Conservation (phyloP, 2,797 vertebrate genomes). For the Neosilurus mollespiculum region DNA sequence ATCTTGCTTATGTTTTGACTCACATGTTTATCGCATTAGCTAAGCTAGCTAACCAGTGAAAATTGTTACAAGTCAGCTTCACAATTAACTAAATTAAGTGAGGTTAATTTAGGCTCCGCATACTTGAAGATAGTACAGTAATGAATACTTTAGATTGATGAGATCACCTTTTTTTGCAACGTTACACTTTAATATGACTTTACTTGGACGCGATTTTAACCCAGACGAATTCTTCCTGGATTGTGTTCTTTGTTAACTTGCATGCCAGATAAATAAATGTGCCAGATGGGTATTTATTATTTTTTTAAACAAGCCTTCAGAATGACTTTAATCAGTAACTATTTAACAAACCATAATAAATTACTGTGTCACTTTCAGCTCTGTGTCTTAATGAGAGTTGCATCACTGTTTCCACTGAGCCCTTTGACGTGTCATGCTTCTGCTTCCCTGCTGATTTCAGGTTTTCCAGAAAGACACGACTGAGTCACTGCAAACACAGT, state of each 20-base stretch:
- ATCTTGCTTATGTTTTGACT: too few species aligned
- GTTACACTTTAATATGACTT: too few species aligned
- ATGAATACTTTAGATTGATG: too few species aligned
- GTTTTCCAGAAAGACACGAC: constrained; percentile 94
- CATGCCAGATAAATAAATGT: constrained; percentile 5
- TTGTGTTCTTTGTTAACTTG: constrained; percentile 4
- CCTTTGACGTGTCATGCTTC: not conserved
- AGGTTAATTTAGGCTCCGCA: too few species aligned
- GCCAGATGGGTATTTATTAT: constrained; percentile 9
- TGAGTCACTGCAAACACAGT: constrained; percentile 86
- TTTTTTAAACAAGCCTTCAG: constrained; percentile 11
- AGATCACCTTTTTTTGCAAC: too few species aligned
- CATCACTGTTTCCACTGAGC: constrained; percentile 21
- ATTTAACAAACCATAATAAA: constrained; percentile 31
- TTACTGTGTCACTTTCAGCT: constrained; percentile 9
- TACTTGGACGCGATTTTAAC: too few species aligned
- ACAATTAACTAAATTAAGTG: too few species aligned
- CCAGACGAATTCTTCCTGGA: not conserved
- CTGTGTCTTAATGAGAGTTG: constrained; percentile 25
- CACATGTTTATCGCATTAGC: too few species aligned
- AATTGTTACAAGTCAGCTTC: too few species aligned
- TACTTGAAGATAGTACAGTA: too few species aligned
- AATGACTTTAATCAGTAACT: constrained; percentile 23
- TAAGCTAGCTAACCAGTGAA: too few species aligned
- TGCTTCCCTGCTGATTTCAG: constrained; percentile 67